These are phyloP conservation scores for Cordilura impudica DNA, from an alignment of 2,888 invertebrate species.

Conservation along the genomic window DNA sequence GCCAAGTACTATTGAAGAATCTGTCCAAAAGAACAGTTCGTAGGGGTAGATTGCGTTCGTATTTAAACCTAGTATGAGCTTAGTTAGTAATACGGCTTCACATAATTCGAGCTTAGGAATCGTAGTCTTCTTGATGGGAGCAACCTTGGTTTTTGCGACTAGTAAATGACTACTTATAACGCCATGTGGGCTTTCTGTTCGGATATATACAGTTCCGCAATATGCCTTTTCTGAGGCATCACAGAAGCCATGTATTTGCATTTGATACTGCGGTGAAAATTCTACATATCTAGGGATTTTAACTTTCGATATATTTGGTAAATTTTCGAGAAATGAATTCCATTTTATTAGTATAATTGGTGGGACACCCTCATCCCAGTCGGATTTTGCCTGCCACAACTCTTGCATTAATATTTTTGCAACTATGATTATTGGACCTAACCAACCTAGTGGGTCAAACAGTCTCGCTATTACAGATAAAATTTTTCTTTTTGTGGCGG, in stretches of 20 bases:
- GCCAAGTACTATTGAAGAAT: no score
- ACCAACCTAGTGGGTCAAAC: constrained; percentile 29
- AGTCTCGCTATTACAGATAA: constrained; percentile 17
- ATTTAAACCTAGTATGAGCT: neutral
- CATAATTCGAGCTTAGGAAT: constrained; percentile 34
- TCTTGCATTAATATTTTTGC: constrained; percentile 25
- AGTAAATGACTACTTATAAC: neutral
- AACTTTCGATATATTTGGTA: neutral
- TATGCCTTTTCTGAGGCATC: no score
- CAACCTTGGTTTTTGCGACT: neutral
- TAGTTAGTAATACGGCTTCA: neutral
- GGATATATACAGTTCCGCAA: neutral
- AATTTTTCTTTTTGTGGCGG: no score
- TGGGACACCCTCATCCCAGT: constrained; percentile 12
- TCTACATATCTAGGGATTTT: no score
- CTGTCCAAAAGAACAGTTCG: no score
- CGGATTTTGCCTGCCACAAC: no score
- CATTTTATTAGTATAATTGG: neutral
- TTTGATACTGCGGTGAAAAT: neutral
- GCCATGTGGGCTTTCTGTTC: neutral
- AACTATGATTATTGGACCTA: constrained; percentile 31
- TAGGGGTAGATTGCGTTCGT: neutral
- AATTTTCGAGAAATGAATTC: neutral
- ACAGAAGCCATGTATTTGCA: constrained; percentile 24
- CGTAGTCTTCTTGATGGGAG: constrained; percentile 16